A percentile compares a stretch with the other conserved stretches of the same genome.
phyloP scores from a whole-genome alignment of 2,888 invertebrate genomes.

The Halictus ligatus region DNA sequence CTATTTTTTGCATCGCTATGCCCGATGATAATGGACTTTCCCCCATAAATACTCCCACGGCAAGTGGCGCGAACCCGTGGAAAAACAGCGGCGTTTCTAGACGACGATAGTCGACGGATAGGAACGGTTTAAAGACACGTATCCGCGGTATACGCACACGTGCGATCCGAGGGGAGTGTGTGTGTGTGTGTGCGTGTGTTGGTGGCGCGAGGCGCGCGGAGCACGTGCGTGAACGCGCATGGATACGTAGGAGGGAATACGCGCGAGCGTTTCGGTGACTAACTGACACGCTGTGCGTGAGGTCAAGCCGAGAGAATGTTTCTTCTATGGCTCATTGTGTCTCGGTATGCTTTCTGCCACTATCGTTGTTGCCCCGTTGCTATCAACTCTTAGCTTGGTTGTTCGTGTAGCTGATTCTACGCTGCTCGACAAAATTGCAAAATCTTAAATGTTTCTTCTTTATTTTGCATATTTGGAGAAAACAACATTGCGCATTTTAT shows the following conservation, averaged over 20 bases:
- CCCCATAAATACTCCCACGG: constrained; percentile 2
- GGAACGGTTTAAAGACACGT: constrained; percentile 43
- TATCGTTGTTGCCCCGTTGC: background rate
- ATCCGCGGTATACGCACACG: constrained; percentile 21
- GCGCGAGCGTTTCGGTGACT: constrained; percentile 35
- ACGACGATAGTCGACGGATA: constrained; percentile 34
- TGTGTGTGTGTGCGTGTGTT: background rate
- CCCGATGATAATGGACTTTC: constrained; percentile 16
- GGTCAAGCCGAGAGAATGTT: constrained; percentile 75
- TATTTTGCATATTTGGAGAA: background rate
- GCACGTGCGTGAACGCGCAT: constrained; percentile 45
- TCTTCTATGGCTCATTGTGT: constrained; percentile 73
- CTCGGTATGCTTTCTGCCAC: constrained; percentile 20
- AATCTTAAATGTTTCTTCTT: background rate
- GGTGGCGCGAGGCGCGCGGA: constrained; percentile 1
- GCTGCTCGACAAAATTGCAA: background rate
- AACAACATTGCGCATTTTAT: background rate
- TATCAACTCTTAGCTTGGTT: background rate
- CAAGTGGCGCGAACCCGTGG: background rate
- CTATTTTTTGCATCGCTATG: constrained; percentile 10
- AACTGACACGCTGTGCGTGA: constrained; percentile 72
- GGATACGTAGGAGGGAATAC: constrained; percentile 48
- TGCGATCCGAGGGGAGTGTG: constrained; percentile 5
- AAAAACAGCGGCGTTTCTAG: background rate
- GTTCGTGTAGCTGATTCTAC: background rate